Evolutionary conservation across 2,797 vertebrate genomes (phyloP).

Genomic region (Phaenicophaeus curvirostris): DNA sequence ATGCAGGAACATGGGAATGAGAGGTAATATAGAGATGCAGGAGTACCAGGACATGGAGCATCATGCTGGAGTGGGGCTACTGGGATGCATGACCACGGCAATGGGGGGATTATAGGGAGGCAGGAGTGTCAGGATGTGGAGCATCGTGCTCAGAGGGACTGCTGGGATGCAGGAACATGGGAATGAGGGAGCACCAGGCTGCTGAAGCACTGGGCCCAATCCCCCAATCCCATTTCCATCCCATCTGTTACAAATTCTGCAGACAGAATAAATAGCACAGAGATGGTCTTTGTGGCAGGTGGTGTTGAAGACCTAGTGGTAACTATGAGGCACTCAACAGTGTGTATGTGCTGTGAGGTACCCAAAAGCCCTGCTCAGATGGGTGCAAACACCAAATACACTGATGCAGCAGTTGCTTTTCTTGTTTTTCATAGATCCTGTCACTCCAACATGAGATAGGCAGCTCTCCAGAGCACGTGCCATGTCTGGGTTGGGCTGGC

Average conservation of each 20-base stretch:
- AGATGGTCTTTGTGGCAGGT: neutral
- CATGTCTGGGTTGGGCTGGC: neutral
- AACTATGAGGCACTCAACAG: too few relatives aligned
- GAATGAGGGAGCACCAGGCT: neutral
- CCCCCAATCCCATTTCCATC: too few relatives aligned
- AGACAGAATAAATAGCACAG: neutral
- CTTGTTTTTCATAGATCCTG: neutral
- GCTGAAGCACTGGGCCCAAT: neutral
- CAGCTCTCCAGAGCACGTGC: neutral
- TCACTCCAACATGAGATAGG: rapidly evolving
- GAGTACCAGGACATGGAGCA: neutral
- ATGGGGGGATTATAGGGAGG: too few relatives aligned
- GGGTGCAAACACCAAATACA: neutral
- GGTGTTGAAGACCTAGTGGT: neutral
- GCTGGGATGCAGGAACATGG: neutral
- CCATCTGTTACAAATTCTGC: rapidly evolving
- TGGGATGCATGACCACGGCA: too few relatives aligned
- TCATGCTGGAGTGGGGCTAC: neutral
- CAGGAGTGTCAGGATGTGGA: neutral
- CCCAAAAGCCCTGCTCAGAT: neutral
- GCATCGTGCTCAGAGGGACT: neutral
- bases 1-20: too few relatives aligned
- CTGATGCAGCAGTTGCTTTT: too few relatives aligned
- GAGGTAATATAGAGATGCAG: too few relatives aligned
- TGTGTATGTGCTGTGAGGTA: too few relatives aligned